Evolutionary conservation across 1,140 invertebrate genomes (phyloP), one percentile per base, ranked within the genome.

Genomic region (Sarcophaga peregrina): DNA sequence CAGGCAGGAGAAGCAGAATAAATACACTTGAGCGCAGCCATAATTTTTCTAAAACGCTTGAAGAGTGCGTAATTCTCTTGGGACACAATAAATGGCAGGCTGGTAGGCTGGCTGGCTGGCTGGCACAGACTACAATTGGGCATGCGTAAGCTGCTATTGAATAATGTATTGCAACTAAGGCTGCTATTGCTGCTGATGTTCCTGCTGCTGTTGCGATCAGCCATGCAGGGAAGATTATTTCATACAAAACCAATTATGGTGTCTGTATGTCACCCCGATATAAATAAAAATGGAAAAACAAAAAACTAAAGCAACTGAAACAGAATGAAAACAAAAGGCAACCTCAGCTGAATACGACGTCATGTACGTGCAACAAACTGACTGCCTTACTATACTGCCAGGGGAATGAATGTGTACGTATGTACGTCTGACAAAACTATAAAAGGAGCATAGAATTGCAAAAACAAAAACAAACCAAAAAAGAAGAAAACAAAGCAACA

Each of bases 81-180:
- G 74, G 74, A 68, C n/a, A 78, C 75, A 52, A 78, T 52, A 25
- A 54, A 37, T 37, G 25, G 25, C 4, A n/a, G n/a, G n/a, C n/a
- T n/a, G n/a, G n/a, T n/a, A n/a, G n/a, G n/a, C 25, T 2, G 25
- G 25, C 25, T 37, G 25, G 25, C 25, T 2, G 4, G n/a, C 45
- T 50, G 75, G 10, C 74, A 76, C 15, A 17, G 17, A 78, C 46
- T 50, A 78, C 75, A 78, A 78, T 52, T 68, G 17, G 17, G 17
- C 75, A 78, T 78, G 75, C 75, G 75, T 78, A n/a, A 78, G 75
- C 20, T 78, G 75, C 48, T 78, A 78, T 78, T 78, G 75, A 78
- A 78, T 78, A 78, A 78, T 78, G 75, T 3, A 52, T 1, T 37
- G 25, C 25, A 37, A 37, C 25, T 37, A 4, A 15, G 4, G n/a